Evolutionary conservation across 2,113 vertebrate species (phyloP), one percentile per base, ranked within the genome.

Genomic region (Psilopogon haemacephalus): DNA sequence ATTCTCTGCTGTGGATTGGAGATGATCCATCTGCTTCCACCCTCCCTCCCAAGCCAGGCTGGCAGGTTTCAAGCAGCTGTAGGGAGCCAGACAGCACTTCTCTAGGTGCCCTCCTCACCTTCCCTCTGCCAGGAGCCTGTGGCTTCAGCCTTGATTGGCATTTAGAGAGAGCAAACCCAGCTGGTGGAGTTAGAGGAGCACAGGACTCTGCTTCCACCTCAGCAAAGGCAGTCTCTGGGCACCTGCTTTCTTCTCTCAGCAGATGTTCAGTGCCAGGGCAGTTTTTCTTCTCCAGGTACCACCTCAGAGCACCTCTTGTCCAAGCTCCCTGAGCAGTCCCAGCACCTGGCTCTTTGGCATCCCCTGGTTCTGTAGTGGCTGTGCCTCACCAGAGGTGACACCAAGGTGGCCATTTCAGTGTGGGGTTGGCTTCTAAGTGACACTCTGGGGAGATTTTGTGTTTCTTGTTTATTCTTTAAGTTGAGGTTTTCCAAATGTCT

Each of bases 221-320:
- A 1, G 10, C 52, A 19, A 2, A 1, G 21, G 40, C 3, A 1
- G 21, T 8, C 37, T 54, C 30, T 62, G 72, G 6, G 3, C 0
- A 14, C 15, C n/a, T 44, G 9, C 26, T 21, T 63, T 5, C 24
- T 19, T 17, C 46, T 76, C 63, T 4, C 12, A 18, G 71, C 3
- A 17, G n/a, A 12, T 46, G 15, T 8, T 48, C 27, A 77, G n/a
- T 46, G 56, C 33, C 23, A 35, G 18, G 33, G 21, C 13, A 5
- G 6, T 13, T 50, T 68, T 26, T 50, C 18, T 70, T 69, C 42
- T n/a, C 73, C 27, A 2, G 12, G 30, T 37, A 24, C 18, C 54
- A 14, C 30, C 69, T 70, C 27, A 0, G 14, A 24, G 18, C 54
- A 14, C 30, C 69, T 73, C 27, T 0, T 16, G 13, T 19, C 60